Evolutionary conservation across 2,797 vertebrate genomes (phyloP), one percentile per base, ranked within the genome.

Genomic region (Poecilia gillii): DNA sequence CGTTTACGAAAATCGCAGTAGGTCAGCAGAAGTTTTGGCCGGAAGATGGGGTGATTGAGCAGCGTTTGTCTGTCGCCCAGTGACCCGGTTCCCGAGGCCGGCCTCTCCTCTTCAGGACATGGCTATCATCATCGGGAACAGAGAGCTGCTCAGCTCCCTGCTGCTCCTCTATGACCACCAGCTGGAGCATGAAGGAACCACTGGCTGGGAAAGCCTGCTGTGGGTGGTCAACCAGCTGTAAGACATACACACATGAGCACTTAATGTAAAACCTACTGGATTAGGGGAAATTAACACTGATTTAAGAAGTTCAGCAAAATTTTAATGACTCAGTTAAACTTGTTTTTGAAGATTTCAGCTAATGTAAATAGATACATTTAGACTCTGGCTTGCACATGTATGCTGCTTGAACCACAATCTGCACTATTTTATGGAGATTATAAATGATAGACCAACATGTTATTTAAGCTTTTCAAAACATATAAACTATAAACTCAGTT

Each of bases 161-260:
- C 90, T 99, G 49, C 94, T 97, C 1, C 97, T 99, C n/a, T 99
- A 99, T 12, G 98, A 99, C 90, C 91, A 99, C 90, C 99, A 99
- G 91, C 96, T 99, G 1, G 97, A 99, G 59, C 97, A 99, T 0
- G 98, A 99, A 92, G 98, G 98, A 70, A 99, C 99, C 88, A 98
- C 98, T 1, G 97, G 98, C 94, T 99, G 98, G 98, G 98, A 99
- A 46, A 98, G 97, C 83, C 93, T 99, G 80, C 95, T 99, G 12
- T 99, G 99, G 99, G 98, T 99, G 83, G 99, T 99, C 93, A 99
- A 99, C 93, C 99, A 99, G 20, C 93, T 99, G 99, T 99, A 93
- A 98, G 98, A 96, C 33, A 71, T 46, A 7, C 43, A 9, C 68
- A 72, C 68, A 18, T 16, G 14, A 46, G 41, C 2, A 72, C 13